phyloP scores from a whole-genome alignment of 2,888 invertebrate species.

The Girardia tigrina region DNA sequence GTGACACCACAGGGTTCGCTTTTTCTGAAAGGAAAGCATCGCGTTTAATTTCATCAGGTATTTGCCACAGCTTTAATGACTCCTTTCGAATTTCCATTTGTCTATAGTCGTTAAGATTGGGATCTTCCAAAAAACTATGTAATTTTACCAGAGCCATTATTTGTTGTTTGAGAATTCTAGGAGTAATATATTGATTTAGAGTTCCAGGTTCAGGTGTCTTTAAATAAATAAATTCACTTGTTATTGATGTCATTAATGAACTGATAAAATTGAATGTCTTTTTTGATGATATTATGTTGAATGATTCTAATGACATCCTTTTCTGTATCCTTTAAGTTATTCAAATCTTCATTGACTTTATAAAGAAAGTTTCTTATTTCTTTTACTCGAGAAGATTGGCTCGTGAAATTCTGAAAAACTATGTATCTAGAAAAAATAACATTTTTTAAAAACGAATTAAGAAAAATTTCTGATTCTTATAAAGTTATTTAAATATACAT shows the following conservation, averaged over 20 bases:
- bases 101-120: background rate
- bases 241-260: background rate
- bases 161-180: background rate
- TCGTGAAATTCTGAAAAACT: background rate
- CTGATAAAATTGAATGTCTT: background rate
- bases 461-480: too few species aligned
- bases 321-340: background rate
- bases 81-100: background rate
- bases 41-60: background rate
- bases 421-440: background rate
- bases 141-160: background rate
- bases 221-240: background rate
- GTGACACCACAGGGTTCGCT: background rate
- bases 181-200: background rate
- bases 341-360: background rate
- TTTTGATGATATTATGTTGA: background rate
- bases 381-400: background rate
- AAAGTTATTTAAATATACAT: too few species aligned
- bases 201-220: too few species aligned
- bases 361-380: background rate
- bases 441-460: too few species aligned
- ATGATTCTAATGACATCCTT: background rate
- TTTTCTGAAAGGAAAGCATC: background rate
- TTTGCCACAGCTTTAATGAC: background rate
- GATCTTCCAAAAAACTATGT: background rate